Base-by-base conservation (phyloP, 1,140 invertebrate genomes). In the Eurosta solidaginis region DNA sequence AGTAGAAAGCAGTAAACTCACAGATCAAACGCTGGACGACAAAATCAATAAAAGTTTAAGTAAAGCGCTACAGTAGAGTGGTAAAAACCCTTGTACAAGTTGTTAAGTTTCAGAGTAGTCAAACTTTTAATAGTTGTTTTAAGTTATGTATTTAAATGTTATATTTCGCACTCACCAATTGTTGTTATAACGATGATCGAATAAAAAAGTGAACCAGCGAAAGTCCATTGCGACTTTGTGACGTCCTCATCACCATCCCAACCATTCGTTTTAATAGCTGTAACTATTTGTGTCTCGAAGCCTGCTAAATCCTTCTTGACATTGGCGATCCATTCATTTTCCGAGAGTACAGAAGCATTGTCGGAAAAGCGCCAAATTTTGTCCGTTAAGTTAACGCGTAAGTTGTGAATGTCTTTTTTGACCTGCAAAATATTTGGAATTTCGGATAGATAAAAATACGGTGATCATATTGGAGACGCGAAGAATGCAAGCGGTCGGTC, bases 151-250 rank as follows among this genome's bases (percentile, higher is more conserved):
- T 14, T 33, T 47, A 0, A 20, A 74, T 3, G 10, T n/a, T 10
- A 36, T 1, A 5, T 22, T 45, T 29, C 12, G 10, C 45, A 88
- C 91, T 92, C 86, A 97, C 97, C 97, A 76, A 98, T 98, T 25
- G 96, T 98, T 1, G 97, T 98, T 83, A 98, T 98, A 63, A 98
- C 96, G 82, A 98, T 98, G 82, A 99, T 96, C 78, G 96, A 98
- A 89, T 99, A 99, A 88, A 98, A 97, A 3, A 98, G 91, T 1
- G 96, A 94, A 2, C 96, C 97, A 14, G 94, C 92, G 83, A 96
- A 95, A 1, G 95, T 96, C 96, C 96, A 97, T 84, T 96, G 95
- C 74, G 93, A 92, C 80, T 91, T 91, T 10, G 91, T 89, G 7
- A 89, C 89, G 80, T 93, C 92, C 88, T 97, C 96, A 81, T 92